Evolutionary conservation across 2,797 vertebrate species (phyloP).

Genomic region (Syngnathus rostellatus): DNA sequence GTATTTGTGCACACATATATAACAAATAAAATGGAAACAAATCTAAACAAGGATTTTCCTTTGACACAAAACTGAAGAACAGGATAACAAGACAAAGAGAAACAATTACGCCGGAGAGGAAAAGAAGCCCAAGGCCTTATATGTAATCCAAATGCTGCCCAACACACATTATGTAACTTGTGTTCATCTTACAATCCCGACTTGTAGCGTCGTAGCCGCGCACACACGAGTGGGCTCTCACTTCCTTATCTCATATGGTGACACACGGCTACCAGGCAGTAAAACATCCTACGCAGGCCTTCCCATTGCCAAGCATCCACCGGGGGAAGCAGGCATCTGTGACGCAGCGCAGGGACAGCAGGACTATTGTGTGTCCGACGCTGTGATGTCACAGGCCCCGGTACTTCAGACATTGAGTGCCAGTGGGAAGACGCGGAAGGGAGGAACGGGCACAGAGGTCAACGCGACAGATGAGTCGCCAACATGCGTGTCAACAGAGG

Average conservation of each 20-base stretch:
- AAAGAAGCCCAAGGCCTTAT: background rate
- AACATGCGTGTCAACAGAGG: slow-evolving; percentile 21
- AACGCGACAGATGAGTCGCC: slow-evolving; percentile 46
- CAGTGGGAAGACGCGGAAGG: slow-evolving; percentile 51
- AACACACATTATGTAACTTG: background rate
- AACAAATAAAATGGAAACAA: too few species aligned
- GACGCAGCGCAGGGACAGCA: slow-evolving; percentile 56
- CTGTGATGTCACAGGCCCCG: slow-evolving; percentile 59
- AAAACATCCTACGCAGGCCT: slow-evolving; percentile 49
- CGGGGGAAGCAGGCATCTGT: slow-evolving; percentile 47
- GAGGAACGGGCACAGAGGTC: slow-evolving; percentile 52
- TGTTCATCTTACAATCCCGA: slow-evolving; percentile 1
- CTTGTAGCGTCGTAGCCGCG: background rate
- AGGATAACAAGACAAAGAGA: background rate
- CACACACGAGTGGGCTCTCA: slow-evolving; percentile 23
- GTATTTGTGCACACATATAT: too few species aligned
- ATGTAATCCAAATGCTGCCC: background rate
- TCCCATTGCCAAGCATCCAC: slow-evolving; percentile 62
- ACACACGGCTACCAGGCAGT: slow-evolving; percentile 53
- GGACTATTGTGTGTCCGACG: slow-evolving; percentile 55
- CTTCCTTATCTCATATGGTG: slow-evolving; percentile 53
- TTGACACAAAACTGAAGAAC: background rate
- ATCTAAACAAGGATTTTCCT: background rate
- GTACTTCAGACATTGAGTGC: slow-evolving; percentile 63
- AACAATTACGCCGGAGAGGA: background rate